Conservation (phyloP, 2,888 invertebrate species). For the Euclidia mi region DNA sequence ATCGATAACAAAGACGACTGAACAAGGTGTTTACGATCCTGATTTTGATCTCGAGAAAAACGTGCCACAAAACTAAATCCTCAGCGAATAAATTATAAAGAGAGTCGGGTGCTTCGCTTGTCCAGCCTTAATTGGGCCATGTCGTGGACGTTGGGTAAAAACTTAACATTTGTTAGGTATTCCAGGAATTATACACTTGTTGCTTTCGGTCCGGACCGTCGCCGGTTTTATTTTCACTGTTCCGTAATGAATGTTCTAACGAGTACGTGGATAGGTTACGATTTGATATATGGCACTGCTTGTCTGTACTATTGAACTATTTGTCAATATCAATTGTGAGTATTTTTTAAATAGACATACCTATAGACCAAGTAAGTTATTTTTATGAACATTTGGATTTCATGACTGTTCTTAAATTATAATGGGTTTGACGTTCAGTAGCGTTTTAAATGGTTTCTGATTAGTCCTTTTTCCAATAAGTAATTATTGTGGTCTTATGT, state of each 20-base stretch:
- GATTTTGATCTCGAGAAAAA: constrained; percentile 83
- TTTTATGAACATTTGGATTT: too few species aligned
- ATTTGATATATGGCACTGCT: neutral
- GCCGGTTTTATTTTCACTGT: constrained; percentile 59
- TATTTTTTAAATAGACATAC: too few species aligned
- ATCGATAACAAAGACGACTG: constrained; percentile 77
- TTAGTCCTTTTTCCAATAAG: too few species aligned
- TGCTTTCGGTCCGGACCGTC: constrained; percentile 63
- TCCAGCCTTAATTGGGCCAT: constrained; percentile 87
- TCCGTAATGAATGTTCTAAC: constrained; percentile 53
- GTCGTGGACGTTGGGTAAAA: constrained; percentile 82
- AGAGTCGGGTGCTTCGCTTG: constrained; percentile 62
- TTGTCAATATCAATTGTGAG: neutral
- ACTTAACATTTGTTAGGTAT: constrained; percentile 89
- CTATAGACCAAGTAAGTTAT: too few species aligned
- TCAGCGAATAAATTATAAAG: constrained; percentile 88
- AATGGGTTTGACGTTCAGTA: too few species aligned
- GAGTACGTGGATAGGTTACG: constrained; percentile 37
- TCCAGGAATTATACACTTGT: constrained; percentile 88
- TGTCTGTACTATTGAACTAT: neutral
- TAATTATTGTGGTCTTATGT: too few species aligned
- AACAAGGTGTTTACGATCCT: constrained; percentile 89
- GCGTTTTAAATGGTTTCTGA: too few species aligned
- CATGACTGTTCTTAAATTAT: too few species aligned
- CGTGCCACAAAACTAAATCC: constrained; percentile 78